phyloP scores from a whole-genome alignment of 1,140 invertebrate species.

The Augochlora pura region DNA sequence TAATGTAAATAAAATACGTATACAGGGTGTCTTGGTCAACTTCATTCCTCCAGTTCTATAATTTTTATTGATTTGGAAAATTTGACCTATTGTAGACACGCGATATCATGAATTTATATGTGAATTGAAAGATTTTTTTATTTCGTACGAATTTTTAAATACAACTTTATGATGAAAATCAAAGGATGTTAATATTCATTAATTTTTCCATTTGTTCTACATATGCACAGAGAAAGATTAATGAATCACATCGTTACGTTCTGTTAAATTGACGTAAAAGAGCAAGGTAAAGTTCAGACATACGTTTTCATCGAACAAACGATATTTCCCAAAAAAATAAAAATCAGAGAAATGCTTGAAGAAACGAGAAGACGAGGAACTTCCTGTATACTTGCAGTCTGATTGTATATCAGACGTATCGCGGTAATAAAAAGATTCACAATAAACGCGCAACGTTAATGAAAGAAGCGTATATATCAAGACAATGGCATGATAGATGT shows the following conservation, averaged over 20 bases:
- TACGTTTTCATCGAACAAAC: too few species aligned
- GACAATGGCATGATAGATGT: constrained; percentile 65
- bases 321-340: too few species aligned
- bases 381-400: constrained; percentile 10
- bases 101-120: background rate
- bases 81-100: too few species aligned
- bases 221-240: too few species aligned
- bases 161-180: too few species aligned
- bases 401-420: constrained; percentile 37
- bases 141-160: too few species aligned
- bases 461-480: constrained; percentile 57
- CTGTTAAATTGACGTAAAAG: background rate
- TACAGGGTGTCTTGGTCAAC: background rate
- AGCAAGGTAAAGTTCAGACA: too few species aligned
- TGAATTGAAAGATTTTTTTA: too few species aligned
- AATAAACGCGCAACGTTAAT: constrained; percentile 63
- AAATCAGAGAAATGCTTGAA: background rate
- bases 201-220: too few species aligned
- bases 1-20: background rate
- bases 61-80: background rate
- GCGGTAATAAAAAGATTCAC: constrained; percentile 43
- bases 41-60: background rate
- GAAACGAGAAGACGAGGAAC: background rate
- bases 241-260: background rate
- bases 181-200: too few species aligned